These are phyloP conservation scores for Gasteruption jaculator DNA, from an alignment of 2,888 invertebrate genomes.

Conservation along the genomic window DNA sequence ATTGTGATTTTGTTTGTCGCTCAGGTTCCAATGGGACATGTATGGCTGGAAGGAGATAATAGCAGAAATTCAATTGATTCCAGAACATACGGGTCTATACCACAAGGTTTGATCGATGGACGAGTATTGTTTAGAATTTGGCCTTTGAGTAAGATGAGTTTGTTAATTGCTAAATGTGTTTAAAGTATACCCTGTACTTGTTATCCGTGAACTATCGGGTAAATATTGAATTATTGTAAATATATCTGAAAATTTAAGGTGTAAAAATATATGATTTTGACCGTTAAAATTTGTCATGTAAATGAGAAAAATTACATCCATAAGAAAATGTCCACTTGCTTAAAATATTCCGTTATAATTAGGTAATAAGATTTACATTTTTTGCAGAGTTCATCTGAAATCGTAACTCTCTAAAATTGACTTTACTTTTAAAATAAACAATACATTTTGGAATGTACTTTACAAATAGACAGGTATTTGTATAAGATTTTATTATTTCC, in stretches of 20 bases:
- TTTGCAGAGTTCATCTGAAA: background rate
- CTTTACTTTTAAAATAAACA: background rate
- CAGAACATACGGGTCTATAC: constrained; percentile 80
- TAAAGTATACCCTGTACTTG: constrained; percentile 7
- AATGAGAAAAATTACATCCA: background rate
- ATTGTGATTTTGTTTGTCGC: too few relatives aligned
- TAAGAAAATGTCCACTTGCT: background rate
- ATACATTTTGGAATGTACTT: too few relatives aligned
- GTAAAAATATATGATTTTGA: background rate
- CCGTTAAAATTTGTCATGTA: background rate
- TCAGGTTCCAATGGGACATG: constrained; percentile 74
- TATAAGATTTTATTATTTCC: too few relatives aligned
- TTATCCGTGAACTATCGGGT: constrained; percentile 1
- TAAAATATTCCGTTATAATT: background rate
- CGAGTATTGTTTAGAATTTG: constrained; percentile 75
- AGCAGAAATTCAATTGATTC: constrained; percentile 81
- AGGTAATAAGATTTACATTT: constrained; percentile 1
- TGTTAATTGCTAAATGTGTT: too few relatives aligned
- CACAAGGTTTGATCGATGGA: constrained; percentile 76
- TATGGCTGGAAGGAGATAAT: constrained; percentile 92
- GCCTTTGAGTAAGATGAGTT: constrained; percentile 60
- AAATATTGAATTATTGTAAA: too few relatives aligned
- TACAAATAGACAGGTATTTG: too few relatives aligned
- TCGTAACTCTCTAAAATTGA: too few relatives aligned
- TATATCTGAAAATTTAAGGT: background rate